These are phyloP conservation scores for Myotis vivesi DNA, from an alignment of 2,797 vertebrate genomes.

Conservation along the genomic window DNA sequence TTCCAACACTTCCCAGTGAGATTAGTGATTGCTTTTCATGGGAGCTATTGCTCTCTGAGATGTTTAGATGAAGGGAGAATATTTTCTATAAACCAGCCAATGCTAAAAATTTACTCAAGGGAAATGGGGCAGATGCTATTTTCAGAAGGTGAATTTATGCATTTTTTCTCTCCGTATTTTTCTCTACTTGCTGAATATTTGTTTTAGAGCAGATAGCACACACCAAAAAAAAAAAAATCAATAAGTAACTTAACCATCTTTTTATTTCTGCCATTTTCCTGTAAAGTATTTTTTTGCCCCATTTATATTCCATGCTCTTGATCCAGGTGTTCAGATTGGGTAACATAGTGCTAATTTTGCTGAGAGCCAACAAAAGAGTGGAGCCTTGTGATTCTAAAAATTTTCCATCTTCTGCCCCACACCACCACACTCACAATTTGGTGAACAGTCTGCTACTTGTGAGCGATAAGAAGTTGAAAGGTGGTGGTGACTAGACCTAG, in stretches of 20 bases:
- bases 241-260: neutral
- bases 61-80: slow-evolving; percentile 24
- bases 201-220: slow-evolving; percentile 47
- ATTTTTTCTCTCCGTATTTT: slow-evolving; percentile 35
- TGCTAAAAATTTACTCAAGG: neutral
- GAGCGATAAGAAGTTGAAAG: slow-evolving; percentile 83
- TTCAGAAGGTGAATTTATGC: slow-evolving; percentile 38
- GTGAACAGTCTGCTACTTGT: slow-evolving; percentile 48
- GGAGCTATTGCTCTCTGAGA: slow-evolving; percentile 51
- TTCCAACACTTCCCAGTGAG: slow-evolving; percentile 29
- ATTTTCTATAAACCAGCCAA: slow-evolving; percentile 36
- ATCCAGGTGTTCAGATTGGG: slow-evolving; percentile 32
- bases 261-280: slow-evolving; percentile 52
- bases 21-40: neutral
- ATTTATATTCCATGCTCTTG: slow-evolving; percentile 28
- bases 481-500: slow-evolving; percentile 81
- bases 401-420: slow-evolving; percentile 10
- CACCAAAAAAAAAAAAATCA: neutral
- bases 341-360: slow-evolving; percentile 58
- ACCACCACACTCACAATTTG: slow-evolving; percentile 43
- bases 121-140: slow-evolving; percentile 48
- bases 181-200: slow-evolving; percentile 53
- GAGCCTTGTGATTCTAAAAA: slow-evolving; percentile 53
- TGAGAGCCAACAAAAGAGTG: slow-evolving; percentile 54
- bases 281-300: neutral